Evolutionary conservation across 2,888 invertebrate species (phyloP).

Genomic region (Eurytoma californica): DNA sequence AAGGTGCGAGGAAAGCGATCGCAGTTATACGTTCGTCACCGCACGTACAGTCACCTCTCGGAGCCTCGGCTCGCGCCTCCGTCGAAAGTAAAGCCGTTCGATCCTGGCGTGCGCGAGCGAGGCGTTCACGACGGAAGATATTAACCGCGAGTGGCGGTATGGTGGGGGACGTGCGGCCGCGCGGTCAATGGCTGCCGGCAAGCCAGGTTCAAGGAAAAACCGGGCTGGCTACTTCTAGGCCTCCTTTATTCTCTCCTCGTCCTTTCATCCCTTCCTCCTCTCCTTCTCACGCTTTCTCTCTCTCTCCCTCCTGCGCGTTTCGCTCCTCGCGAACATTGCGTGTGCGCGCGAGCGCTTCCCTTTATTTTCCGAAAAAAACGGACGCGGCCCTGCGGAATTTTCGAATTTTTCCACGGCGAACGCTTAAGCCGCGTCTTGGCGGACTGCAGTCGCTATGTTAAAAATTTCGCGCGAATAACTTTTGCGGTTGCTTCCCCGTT

Average conservation of each 20-base stretch:
- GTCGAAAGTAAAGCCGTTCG: constrained; percentile 45
- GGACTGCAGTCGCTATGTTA: background rate
- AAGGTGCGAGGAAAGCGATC: background rate
- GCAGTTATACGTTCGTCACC: too few species aligned
- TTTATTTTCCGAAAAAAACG: constrained; percentile 47
- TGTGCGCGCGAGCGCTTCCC: constrained; percentile 36
- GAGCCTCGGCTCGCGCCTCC: constrained; percentile 14
- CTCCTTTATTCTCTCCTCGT: constrained; percentile 13
- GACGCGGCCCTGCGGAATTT: background rate
- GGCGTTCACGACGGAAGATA: constrained; percentile 28
- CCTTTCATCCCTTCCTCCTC: constrained; percentile 9
- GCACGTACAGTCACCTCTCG: too few species aligned
- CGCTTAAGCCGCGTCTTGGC: background rate
- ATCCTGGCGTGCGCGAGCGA: background rate
- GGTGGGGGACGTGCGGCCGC: background rate
- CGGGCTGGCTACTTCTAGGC: constrained; percentile 44
- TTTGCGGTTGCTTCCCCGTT: too few species aligned
- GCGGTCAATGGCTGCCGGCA: constrained; percentile 74
- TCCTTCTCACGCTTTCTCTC: background rate
- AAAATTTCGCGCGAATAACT: background rate
- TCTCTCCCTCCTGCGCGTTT: background rate
- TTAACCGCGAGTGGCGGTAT: background rate
- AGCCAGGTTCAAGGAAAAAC: constrained; percentile 73
- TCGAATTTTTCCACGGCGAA: background rate
- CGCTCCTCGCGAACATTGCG: constrained; percentile 3